Evolutionary conservation across 2,888 invertebrate species (phyloP).

Genomic region (Agrotis segetum): DNA sequence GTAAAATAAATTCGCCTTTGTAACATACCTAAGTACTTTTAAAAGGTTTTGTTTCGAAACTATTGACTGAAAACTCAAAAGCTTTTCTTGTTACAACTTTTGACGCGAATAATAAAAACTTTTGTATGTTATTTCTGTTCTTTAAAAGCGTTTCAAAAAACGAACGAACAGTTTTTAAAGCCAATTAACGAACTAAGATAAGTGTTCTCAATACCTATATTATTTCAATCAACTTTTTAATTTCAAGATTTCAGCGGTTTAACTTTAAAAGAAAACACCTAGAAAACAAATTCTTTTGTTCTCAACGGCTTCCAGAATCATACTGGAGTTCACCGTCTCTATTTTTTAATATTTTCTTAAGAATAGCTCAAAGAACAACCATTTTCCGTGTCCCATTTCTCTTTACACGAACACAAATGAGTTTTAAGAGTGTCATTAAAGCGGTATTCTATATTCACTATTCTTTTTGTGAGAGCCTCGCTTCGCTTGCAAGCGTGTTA

Average conservation of each 20-base stretch:
- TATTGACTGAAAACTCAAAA: not conserved
- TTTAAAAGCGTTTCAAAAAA: not conserved
- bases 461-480: slow-evolving; percentile 6
- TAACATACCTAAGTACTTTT: not conserved
- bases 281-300: slow-evolving; percentile 5
- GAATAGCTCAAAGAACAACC: slow-evolving; percentile 12
- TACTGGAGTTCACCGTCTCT: slow-evolving; percentile 1
- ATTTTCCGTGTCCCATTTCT: slow-evolving; percentile 17
- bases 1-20: not conserved
- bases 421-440: slow-evolving; percentile 17
- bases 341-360: slow-evolving; percentile 15
- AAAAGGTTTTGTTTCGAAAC: not conserved
- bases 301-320: slow-evolving; percentile 10
- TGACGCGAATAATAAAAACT: not conserved
- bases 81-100: not conserved
- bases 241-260: not conserved
- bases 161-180: no score
- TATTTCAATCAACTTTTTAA: slow-evolving; percentile 3
- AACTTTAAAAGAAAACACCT: not conserved
- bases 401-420: slow-evolving; percentile 16
- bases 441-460: not conserved
- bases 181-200: no score
- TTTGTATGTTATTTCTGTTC: not conserved
- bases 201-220: not conserved
- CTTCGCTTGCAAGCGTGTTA: slow-evolving; percentile 22